A percentile compares a stretch with the other conserved stretches of the same genome.
These are phyloP conservation scores for Drosophila gunungcola DNA, from an alignment of 1,140 invertebrate genomes.

Conservation along the genomic window DNA sequence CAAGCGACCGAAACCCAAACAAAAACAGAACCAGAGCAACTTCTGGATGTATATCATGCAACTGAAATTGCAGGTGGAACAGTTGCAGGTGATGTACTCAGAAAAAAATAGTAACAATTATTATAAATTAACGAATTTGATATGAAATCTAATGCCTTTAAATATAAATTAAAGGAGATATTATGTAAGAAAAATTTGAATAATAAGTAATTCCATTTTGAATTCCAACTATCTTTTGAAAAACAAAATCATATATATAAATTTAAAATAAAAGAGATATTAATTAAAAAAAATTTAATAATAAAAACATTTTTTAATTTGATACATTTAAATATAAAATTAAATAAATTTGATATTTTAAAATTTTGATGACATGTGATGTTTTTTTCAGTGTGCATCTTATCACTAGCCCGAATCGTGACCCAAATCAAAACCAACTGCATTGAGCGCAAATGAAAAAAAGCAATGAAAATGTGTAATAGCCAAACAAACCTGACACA, in stretches of 20 bases:
- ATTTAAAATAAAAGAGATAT: too few species aligned
- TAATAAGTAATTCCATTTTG: too few species aligned
- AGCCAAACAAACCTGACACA: slow-evolving; percentile 47
- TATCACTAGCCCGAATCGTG: slow-evolving; percentile 56
- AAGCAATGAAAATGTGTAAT: slow-evolving; percentile 41
- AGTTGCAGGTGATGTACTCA: background rate
- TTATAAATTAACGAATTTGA: too few species aligned
- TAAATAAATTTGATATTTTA: too few species aligned
- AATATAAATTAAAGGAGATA: too few species aligned
- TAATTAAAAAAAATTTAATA: too few species aligned
- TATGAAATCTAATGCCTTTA: too few species aligned
- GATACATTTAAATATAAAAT: too few species aligned
- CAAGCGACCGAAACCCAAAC: slow-evolving; percentile 52
- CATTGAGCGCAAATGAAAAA: slow-evolving; percentile 49
- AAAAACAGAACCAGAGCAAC: slow-evolving; percentile 26
- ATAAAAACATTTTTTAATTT: too few species aligned
- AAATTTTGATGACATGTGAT: background rate
- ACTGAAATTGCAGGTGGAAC: slow-evolving; percentile 30
- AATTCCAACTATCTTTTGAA: too few species aligned
- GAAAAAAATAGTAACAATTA: background rate
- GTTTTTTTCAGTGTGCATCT: slow-evolving; percentile 27
- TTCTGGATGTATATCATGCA: slow-evolving; percentile 38
- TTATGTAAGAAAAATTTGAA: too few species aligned
- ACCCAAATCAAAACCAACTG: slow-evolving; percentile 66
- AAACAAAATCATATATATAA: too few species aligned